Conservation (phyloP, 2,888 invertebrate species). For the Andrena chrysosceles region DNA sequence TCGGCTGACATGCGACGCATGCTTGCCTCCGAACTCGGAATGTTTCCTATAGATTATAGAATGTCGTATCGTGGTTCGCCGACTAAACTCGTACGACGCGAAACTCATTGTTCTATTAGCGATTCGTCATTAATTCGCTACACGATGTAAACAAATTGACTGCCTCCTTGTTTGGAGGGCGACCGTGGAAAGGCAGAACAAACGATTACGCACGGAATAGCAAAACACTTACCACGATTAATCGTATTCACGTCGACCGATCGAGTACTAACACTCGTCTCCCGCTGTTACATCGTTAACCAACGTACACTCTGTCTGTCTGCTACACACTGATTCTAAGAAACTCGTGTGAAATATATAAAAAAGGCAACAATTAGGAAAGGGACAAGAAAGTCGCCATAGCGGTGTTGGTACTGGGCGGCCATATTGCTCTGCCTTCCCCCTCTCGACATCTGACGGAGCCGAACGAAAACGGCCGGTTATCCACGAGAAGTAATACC, state of each 20-base stretch:
- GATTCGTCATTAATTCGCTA: conserved; percentile 10
- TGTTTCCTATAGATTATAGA: conserved; percentile 3
- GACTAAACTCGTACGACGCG: not conserved
- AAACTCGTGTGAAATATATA: conserved; percentile 76
- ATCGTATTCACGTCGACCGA: conserved; percentile 32
- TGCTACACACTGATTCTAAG: conserved; percentile 61
- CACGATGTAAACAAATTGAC: conserved; percentile 67
- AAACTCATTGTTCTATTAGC: conserved; percentile 10
- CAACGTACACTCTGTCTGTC: conserved; percentile 58
- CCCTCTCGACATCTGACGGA: conserved; percentile 56
- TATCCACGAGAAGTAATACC: not conserved
- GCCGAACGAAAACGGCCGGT: not conserved
- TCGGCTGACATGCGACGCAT: conserved; percentile 37
- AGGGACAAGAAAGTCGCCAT: conserved; percentile 81
- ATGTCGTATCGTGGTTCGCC: not conserved
- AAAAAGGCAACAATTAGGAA: conserved; percentile 79
- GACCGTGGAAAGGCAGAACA: conserved; percentile 37
- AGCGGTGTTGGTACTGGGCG: conserved; percentile 80
- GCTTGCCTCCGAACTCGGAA: conserved; percentile 25
- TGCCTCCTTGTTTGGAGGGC: conserved; percentile 58
- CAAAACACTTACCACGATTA: conserved; percentile 74
- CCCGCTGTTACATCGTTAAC: conserved; percentile 70
- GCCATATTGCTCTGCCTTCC: conserved; percentile 77
- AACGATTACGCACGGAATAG: conserved; percentile 41
- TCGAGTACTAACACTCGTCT: conserved; percentile 23